A percentile compares a stretch with the other conserved stretches of the same genome.
Conservation (phyloP, 2,888 invertebrate species). For the Pasiphila rectangulata region DNA sequence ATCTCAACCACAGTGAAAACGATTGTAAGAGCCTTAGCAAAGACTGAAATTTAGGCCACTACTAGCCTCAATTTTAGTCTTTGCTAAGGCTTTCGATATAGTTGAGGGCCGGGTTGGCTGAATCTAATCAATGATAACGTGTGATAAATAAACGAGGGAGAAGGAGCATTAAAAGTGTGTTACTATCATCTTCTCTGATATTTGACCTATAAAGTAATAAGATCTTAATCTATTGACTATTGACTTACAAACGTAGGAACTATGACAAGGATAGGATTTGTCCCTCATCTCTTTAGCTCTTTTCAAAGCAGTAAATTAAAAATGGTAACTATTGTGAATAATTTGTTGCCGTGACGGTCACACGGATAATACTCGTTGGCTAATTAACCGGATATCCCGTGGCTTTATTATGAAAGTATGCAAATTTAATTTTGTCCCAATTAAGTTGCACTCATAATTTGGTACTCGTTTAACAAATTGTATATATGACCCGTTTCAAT, state of each 20-base stretch:
- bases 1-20: background rate
- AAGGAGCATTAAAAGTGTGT: too few species aligned
- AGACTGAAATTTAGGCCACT: too few species aligned
- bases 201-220: too few species aligned
- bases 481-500: conserved; percentile 13
- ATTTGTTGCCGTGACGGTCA: conserved; percentile 38
- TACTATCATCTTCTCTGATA: too few species aligned
- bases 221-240: too few species aligned
- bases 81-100: background rate
- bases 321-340: conserved; percentile 25
- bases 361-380: conserved; percentile 44
- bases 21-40: background rate
- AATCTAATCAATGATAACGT: too few species aligned
- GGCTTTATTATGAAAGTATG: conserved; percentile 48
- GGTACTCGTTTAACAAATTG: conserved; percentile 1
- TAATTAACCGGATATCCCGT: conserved; percentile 55
- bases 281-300: background rate
- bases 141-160: too few species aligned
- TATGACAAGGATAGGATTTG: background rate
- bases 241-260: too few species aligned
- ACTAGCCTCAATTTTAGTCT: too few species aligned
- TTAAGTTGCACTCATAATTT: conserved; percentile 30
- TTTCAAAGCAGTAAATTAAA: background rate
- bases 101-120: too few species aligned
- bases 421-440: conserved; percentile 42